Percentiles rank a stretch among this genome's conserved stretches.
phyloP scores from a whole-genome alignment of 2,888 invertebrate genomes.

The Andricus curvator region DNA sequence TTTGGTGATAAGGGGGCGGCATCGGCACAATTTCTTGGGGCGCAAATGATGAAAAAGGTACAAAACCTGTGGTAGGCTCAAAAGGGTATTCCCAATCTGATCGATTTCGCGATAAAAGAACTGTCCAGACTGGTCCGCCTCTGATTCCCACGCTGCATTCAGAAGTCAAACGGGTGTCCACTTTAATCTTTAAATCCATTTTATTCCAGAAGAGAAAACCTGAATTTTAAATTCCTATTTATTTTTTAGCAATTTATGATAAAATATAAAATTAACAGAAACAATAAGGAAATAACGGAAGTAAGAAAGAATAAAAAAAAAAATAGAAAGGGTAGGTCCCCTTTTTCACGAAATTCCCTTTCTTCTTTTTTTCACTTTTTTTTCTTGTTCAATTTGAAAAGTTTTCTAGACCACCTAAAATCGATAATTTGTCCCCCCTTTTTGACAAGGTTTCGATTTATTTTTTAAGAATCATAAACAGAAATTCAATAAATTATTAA shows the following conservation, averaged over 20 bases:
- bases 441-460: no score
- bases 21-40: constrained; percentile 21
- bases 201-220: background rate
- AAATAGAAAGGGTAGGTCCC: background rate
- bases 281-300: background rate
- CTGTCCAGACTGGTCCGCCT: constrained; percentile 44
- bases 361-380: no score
- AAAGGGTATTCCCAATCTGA: constrained; percentile 51
- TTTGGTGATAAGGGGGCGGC: constrained; percentile 36
- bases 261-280: no score
- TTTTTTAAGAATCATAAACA: no score
- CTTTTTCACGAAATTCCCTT: no score
- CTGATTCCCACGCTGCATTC: constrained; percentile 53
- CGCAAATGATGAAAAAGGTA: constrained; percentile 33
- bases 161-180: constrained; percentile 47
- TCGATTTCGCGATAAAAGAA: constrained; percentile 57
- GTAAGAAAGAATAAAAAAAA: background rate
- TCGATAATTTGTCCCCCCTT: no score
- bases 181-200: constrained; percentile 38
- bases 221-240: background rate
- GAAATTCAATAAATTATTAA: no score
- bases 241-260: background rate
- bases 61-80: constrained; percentile 40
- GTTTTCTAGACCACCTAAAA: no score
- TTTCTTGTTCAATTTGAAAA: no score